Conservation (phyloP, 1,140 invertebrate species). For the Drosophila nasuta region DNA sequence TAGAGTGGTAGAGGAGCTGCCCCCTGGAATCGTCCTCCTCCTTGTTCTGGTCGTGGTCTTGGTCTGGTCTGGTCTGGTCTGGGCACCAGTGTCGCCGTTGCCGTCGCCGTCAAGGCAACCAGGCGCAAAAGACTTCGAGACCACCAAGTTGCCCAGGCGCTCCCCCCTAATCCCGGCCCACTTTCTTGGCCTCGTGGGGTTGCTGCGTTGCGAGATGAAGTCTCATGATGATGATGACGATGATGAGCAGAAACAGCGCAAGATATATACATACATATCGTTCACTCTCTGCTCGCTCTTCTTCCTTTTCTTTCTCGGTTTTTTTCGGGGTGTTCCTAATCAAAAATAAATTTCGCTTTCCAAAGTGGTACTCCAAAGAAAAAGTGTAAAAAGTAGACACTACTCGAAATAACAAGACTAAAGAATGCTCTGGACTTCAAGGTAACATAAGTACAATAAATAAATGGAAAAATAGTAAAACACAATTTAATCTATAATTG, state of each 20-base stretch:
- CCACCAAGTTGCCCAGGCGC: constrained; percentile 31
- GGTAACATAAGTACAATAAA: too few species aligned
- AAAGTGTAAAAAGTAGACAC: constrained; percentile 8
- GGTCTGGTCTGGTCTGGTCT: background rate
- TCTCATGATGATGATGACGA: constrained; percentile 53
- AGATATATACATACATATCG: constrained; percentile 15
- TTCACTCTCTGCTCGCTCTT: background rate
- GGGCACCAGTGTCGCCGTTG: constrained; percentile 9
- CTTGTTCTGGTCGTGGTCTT: background rate
- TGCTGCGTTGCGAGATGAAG: constrained; percentile 40
- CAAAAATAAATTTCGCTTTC: constrained; percentile 72
- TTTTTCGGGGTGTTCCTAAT: constrained; percentile 53
- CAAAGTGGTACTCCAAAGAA: constrained; percentile 18
- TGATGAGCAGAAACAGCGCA: constrained; percentile 17
- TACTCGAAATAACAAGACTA: background rate
- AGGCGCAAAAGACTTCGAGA: constrained; percentile 57
- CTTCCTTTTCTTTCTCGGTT: background rate
- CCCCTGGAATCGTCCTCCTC: constrained; percentile 7
- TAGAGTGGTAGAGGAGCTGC: constrained; percentile 18
- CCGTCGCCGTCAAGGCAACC: constrained; percentile 62
- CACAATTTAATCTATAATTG: too few species aligned
- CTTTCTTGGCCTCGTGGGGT: constrained; percentile 12
- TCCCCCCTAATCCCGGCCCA: background rate
- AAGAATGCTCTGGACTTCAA: too few species aligned
- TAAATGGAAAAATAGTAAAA: too few species aligned